These are phyloP conservation scores for Aphodius granarius DNA, from an alignment of 2,888 invertebrate species.

Conservation along the genomic window DNA sequence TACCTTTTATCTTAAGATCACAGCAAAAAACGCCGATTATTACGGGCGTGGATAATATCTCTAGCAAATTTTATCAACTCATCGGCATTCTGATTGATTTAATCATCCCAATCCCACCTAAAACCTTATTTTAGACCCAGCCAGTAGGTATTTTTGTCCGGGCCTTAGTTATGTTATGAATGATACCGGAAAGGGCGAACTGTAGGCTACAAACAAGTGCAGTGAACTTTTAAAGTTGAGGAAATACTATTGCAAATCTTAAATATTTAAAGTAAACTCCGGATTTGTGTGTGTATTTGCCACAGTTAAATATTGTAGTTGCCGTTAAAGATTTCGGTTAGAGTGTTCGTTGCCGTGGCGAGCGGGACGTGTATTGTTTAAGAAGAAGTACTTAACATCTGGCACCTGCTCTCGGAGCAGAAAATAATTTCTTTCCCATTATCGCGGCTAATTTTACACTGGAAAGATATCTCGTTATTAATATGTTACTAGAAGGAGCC, in stretches of 20 bases:
- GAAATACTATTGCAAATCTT: neutral
- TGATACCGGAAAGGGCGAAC: no score
- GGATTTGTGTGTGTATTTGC: neutral
- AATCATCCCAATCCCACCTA: neutral
- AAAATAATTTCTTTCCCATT: neutral
- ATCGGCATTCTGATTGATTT: neutral
- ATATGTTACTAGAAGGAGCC: neutral
- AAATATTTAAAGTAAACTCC: neutral
- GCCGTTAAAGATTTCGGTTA: neutral
- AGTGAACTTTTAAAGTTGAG: no score
- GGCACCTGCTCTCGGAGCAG: neutral
- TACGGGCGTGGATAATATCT: neutral
- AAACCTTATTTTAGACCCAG: no score
- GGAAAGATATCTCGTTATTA: neutral
- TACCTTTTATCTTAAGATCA: neutral
- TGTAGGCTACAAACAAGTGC: no score
- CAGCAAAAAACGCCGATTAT: neutral
- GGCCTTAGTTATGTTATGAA: no score
- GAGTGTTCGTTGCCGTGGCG: neutral
- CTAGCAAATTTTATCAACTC: neutral
- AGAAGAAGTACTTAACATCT: neutral
- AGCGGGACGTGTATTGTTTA: neutral
- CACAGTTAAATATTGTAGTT: neutral
- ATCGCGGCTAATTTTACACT: neutral
- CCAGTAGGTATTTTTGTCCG: no score